Base-by-base conservation (phyloP, 1,140 invertebrate genomes). In the Eriosoma lanigerum region DNA sequence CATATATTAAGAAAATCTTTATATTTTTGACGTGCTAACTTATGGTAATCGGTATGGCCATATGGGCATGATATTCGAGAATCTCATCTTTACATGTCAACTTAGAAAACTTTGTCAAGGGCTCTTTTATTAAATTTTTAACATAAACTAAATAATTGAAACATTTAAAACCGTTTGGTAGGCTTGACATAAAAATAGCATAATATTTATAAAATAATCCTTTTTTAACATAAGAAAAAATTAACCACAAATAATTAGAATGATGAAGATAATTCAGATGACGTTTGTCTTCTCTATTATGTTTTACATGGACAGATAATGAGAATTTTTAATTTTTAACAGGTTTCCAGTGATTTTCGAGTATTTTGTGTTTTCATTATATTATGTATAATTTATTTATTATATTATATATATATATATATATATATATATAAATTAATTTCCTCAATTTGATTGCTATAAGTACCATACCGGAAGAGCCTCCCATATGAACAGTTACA, bases 181-280 rank as follows among this genome's bases (percentile, higher is more conserved):
- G 19, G 10, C n/a, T 24, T 21, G 19, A 21, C 17, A 56, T 56
- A n/a, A 56, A 56, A 56, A 56, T 56, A 21, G 6, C 54, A 56
- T 19, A n/a, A 56, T 56, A 21, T 56, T 56, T 56, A 24, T 4
- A 56, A 56, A 56, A 56, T 56, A 56, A 24, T 9, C 54, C 54
- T n/a, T 56, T 56, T 56, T 56, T 56, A 15, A 56, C 54, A 56
- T 56, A 8, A 56, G 54, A 56, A 56, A 21, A 19, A 56, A 56
- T 24, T 56, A 56, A 56, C 54, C 54, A 56, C 19, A 19, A n/a
- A 56, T 56, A 56, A 2, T 56, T n/a, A 4, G 19, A 56, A 21
- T 15, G 21, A 56, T 56, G 54, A 4, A 15, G 15, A 26, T 26
- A 8, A 60, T 60, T 60, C 26, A 8, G 56, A 26, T 21, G 56